These are phyloP conservation scores for Rhegmatorhina hoffmannsi DNA, from an alignment of 2,113 vertebrate genomes.

Conservation along the genomic window DNA sequence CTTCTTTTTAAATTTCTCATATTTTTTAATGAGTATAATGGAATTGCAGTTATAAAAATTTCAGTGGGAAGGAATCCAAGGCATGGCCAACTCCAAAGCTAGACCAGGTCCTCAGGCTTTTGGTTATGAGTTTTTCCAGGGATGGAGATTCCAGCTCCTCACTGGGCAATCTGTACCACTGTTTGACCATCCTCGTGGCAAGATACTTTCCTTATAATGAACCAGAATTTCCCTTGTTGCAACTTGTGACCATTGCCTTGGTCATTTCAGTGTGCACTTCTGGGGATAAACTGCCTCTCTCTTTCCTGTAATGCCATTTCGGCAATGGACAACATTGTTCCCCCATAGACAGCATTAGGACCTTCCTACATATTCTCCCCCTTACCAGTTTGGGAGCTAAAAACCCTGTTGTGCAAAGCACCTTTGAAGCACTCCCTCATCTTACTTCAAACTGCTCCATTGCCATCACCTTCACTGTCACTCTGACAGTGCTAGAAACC, in stretches of 20 bases:
- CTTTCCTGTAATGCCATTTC: background rate
- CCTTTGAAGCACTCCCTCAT: background rate
- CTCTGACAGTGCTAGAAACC: background rate
- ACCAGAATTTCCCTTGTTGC: background rate
- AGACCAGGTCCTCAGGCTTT: background rate
- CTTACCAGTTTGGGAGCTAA: background rate
- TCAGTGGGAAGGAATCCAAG: background rate
- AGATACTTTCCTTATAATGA: background rate
- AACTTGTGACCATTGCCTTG: background rate
- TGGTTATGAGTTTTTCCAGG: rapidly evolving
- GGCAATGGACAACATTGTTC: background rate
- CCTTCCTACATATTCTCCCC: rapidly evolving
- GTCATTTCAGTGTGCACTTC: background rate
- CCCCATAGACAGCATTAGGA: rapidly evolving
- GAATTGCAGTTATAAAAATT: background rate
- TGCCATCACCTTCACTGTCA: background rate
- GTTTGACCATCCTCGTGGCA: background rate
- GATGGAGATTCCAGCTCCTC: background rate
- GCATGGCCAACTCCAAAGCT: background rate
- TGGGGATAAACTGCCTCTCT: background rate
- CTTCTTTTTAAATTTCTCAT: background rate
- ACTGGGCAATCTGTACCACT: background rate
- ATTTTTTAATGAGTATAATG: background rate
- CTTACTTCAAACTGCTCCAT: background rate
- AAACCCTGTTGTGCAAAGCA: rapidly evolving